phyloP scores from a whole-genome alignment of 2,888 invertebrate species.

The Trissolcus japonicus region DNA sequence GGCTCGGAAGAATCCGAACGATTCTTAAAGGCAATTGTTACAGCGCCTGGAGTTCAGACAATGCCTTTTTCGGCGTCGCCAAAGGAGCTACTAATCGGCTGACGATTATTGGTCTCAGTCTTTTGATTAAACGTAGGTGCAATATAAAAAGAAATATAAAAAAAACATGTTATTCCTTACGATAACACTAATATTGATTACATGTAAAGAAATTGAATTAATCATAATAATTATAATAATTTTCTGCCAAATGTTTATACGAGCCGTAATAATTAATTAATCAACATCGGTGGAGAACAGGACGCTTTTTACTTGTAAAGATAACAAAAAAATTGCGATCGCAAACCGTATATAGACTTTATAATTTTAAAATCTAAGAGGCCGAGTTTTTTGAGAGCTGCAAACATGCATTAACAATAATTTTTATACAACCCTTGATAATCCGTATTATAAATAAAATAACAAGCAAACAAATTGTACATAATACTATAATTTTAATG shows the following conservation, averaged over 20 bases:
- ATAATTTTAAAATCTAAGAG: conserved; percentile 24
- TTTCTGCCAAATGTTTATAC: conserved; percentile 34
- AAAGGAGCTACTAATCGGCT: conserved; percentile 47
- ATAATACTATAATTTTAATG: conserved; percentile 45
- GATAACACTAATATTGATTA: conserved; percentile 24
- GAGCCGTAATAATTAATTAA: conserved; percentile 13
- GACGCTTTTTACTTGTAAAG: conserved; percentile 32
- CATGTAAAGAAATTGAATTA: conserved; percentile 15
- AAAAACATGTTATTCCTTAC: conserved; percentile 28
- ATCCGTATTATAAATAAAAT: conserved; percentile 32
- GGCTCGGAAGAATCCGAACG: conserved; percentile 20
- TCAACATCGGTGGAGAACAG: conserved; percentile 13
- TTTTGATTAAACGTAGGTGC: conserved; percentile 44
- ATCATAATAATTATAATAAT: conserved; percentile 17
- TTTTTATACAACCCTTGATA: conserved; percentile 40
- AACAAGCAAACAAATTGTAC: conserved; percentile 20
- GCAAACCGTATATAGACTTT: conserved; percentile 13
- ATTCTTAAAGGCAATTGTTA: conserved; percentile 34
- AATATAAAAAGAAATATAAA: conserved; percentile 23
- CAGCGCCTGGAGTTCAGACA: conserved; percentile 46
- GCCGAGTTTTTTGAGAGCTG: conserved; percentile 14
- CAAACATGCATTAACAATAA: conserved; percentile 36
- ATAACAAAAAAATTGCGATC: conserved; percentile 1
- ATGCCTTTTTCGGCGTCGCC: conserved; percentile 49
- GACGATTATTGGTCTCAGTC: conserved; percentile 46